Evolutionary conservation across 2,797 vertebrate genomes (phyloP), one percentile per base, ranked within the genome.

Genomic region (Eulemur coronatus): DNA sequence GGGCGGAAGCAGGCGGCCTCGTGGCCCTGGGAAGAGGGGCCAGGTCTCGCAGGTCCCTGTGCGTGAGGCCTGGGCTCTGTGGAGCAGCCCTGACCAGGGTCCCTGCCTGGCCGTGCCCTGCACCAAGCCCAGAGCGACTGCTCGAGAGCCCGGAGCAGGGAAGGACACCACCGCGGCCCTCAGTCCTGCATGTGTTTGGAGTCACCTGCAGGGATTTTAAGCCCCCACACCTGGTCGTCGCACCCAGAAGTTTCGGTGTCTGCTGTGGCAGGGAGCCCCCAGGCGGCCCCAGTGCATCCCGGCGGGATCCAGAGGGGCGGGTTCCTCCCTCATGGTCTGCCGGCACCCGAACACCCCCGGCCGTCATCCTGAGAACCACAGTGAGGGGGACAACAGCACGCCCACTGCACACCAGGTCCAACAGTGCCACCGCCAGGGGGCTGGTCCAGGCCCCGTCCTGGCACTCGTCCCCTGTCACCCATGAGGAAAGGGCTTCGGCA

Each of bases 131-230:
- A 50, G 48, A n/a, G 46, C 3, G 5, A 2, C 28, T 7, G 30
- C 38, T 63, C 0, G 43, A 33, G 33, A 33, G 20, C 41, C 28
- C 18, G 12, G 18, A 3, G 57, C 41, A 30, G 18, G 33, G 14
- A 15, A 7, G 33, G 14, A 15, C 13, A 3, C 50, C 20, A 26
- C n/a, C 12, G 4, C 0, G 2, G 13, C 22, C 50, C 50, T 78
- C 12, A 14, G 7, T 38, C 75, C 24, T 35, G 14, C 33, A 8
- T 24, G 22, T 52, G n/a, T 13, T 10, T 38, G 76, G 76, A 79
- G n/a, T 55, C 50, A 35, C 48, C 48, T 76, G 57, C 7, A 24
- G 46, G 75, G 7, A 50, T 76, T 59, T 35, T 8, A 14, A 48
- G 22, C 33, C 18, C 30, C 30, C 57, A 43, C 30, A 2, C 20